Conservation (phyloP, 2,113 vertebrate genomes). For the Lethenteron reissneri region DNA sequence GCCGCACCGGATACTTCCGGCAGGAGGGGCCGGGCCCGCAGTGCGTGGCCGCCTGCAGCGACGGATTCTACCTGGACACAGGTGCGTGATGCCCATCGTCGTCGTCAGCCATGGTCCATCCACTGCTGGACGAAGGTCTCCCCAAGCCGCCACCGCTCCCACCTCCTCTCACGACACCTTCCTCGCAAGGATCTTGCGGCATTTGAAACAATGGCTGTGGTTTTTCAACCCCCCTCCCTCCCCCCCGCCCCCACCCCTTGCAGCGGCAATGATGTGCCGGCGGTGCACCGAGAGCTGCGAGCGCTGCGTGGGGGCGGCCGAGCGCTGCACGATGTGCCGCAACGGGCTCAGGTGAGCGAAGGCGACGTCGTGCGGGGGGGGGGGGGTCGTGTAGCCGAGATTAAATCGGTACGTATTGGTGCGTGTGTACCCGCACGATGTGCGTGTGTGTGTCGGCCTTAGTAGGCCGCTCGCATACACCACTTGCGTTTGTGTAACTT, state of each 20-base stretch:
- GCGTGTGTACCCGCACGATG: background rate
- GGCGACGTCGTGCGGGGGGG: slow-evolving; percentile 9
- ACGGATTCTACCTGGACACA: slow-evolving; percentile 33
- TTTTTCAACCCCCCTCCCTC: no score
- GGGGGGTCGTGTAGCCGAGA: slow-evolving; percentile 13
- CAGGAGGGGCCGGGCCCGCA: slow-evolving; percentile 22
- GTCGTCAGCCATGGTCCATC: background rate
- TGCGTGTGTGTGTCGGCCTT: background rate
- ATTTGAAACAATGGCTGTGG: no score
- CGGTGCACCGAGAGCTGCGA: slow-evolving; percentile 49
- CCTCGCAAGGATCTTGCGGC: no score
- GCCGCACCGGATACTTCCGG: slow-evolving; percentile 38
- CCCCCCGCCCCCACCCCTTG: no score
- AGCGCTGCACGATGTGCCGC: slow-evolving; percentile 45
- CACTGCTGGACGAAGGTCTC: no score
- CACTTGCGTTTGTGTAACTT: no score
- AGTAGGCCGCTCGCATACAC: no score
- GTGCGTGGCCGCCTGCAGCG: slow-evolving; percentile 31
- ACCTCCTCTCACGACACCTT: no score
- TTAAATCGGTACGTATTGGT: slow-evolving; percentile 5
- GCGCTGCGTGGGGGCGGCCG: slow-evolving; percentile 33
- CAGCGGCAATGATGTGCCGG: slow-evolving; percentile 22
- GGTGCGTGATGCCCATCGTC: slow-evolving; percentile 26
- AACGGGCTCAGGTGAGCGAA: slow-evolving; percentile 46
- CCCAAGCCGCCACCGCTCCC: no score